These are phyloP conservation scores for Therioaphis trifolii DNA, from an alignment of 2,888 invertebrate genomes.

Conservation along the genomic window DNA sequence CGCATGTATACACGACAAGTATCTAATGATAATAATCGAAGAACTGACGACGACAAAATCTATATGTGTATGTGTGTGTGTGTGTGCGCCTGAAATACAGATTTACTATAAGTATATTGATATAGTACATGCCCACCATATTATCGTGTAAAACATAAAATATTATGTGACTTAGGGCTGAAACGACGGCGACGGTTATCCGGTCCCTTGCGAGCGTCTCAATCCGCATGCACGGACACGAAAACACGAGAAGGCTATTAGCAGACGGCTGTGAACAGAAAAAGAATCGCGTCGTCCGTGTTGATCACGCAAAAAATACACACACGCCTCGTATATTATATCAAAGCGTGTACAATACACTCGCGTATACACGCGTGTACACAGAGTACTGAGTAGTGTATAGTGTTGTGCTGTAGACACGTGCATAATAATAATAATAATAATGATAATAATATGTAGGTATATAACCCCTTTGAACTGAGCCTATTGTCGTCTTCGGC, in stretches of 20 bases:
- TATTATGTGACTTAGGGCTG: neutral
- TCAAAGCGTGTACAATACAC: too few relatives aligned
- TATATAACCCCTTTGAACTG: slow-evolving; percentile 47
- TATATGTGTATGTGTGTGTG: neutral
- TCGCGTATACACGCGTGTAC: too few relatives aligned
- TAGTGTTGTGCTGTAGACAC: neutral
- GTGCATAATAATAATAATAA: too few relatives aligned
- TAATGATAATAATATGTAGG: slow-evolving; percentile 3
- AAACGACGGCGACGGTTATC: neutral
- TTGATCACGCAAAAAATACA: too few relatives aligned
- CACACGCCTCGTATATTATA: neutral
- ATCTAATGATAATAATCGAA: too few relatives aligned
- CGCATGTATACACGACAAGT: too few relatives aligned
- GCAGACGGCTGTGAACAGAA: neutral
- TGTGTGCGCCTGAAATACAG: neutral
- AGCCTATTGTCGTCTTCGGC: slow-evolving; percentile 39
- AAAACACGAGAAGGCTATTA: slow-evolving; percentile 53
- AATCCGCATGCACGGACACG: slow-evolving; percentile 17
- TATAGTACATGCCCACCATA: too few relatives aligned
- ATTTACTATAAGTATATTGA: too few relatives aligned
- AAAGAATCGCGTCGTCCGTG: too few relatives aligned
- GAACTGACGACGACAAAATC: too few relatives aligned
- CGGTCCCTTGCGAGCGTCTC: slow-evolving; percentile 14
- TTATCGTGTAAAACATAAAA: neutral
- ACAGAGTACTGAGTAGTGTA: too few relatives aligned